Evolutionary conservation across 2,797 vertebrate species (phyloP), one percentile per base, ranked within the genome.

Genomic region (Melanotaenia maccullochi): DNA sequence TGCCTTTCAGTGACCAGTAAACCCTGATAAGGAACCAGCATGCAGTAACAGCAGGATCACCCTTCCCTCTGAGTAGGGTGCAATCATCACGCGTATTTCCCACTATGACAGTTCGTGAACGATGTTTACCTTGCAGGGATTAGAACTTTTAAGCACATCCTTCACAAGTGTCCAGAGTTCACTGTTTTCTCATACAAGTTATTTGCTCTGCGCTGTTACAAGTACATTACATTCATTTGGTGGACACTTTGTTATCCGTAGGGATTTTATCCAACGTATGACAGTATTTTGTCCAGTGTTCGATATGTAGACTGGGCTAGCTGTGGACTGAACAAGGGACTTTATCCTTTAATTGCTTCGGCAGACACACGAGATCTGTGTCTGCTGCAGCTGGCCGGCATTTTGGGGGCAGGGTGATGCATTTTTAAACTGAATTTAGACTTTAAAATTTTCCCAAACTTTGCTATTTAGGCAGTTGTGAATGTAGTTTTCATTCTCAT

Each of bases 161-260:
- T 13, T 32, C 24, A 24, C 38, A 25, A 4, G n/a, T 20, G 32
- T 4, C 25, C 49, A 12, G 5, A 5, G 59, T 42, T 44, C 42
- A 44, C 33, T 30, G 0, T 33, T n/a, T 68, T 20, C 25, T 5
- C 25, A 40, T 18, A 25, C 16, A 22, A 52, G 49, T 24, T 32
- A 40, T 40, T 66, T 65, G 47, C 49, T 70, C 22, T 60, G 18
- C 49, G 20, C 40, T 20, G 44, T 20, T 20, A 20, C 20, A 47
- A 7, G 20, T 44, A 20, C 11, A 20, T 20, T 47, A 47, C 18
- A 47, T 47, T 47, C 20, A 20, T 44, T 44, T 44, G 14, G 16
- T 47, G 7, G 44, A n/a, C 18, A n/a, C 44, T 16, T 9, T 47
- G 11, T 47, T 47, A n/a, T 47, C 18, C 7, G 6, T n/a, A 20